phyloP scores from a whole-genome alignment of 2,888 invertebrate species.

The Exocentrus adspersus region DNA sequence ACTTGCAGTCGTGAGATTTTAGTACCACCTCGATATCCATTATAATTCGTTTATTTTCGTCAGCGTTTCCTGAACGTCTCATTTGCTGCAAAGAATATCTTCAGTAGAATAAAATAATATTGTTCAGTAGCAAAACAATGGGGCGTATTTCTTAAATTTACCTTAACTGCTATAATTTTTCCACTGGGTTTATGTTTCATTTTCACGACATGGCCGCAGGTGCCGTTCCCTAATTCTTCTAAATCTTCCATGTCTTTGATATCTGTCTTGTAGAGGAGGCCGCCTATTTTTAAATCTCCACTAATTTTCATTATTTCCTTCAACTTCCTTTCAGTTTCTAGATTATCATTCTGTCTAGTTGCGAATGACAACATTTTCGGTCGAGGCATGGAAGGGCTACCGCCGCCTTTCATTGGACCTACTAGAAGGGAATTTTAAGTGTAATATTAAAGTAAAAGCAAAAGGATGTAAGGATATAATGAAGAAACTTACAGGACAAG shows the following conservation, averaged over 20 bases:
- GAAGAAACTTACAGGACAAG: conserved; percentile 46
- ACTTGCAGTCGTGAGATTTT: conserved; percentile 96
- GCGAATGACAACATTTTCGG: conserved; percentile 71
- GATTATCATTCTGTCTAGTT: conserved; percentile 65
- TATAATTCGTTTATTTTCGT: conserved; percentile 97
- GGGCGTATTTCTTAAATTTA: conserved; percentile 54
- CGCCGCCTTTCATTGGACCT: conserved; percentile 44
- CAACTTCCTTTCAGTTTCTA: conserved; percentile 84
- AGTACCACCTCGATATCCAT: conserved; percentile 99
- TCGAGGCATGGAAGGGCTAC: conserved; percentile 66
- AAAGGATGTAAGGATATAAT: background rate
- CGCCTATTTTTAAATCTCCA: conserved; percentile 87
- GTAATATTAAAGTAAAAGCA: background rate
- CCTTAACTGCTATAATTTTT: conserved; percentile 93
- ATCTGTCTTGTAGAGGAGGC: conserved; percentile 80
- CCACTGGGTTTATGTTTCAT: conserved; percentile 91
- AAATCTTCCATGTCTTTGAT: conserved; percentile 86
- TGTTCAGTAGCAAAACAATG: too few species aligned
- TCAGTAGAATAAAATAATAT: too few species aligned
- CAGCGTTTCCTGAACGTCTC: conserved; percentile 95
- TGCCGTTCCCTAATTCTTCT: conserved; percentile 92
- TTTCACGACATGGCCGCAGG: conserved; percentile 97
- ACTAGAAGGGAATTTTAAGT: conserved; percentile 38
- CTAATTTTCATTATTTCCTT: conserved; percentile 94
- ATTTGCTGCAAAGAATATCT: too few species aligned